Base-by-base conservation (phyloP, 2,797 vertebrate genomes). In the Florisuga fusca region DNA sequence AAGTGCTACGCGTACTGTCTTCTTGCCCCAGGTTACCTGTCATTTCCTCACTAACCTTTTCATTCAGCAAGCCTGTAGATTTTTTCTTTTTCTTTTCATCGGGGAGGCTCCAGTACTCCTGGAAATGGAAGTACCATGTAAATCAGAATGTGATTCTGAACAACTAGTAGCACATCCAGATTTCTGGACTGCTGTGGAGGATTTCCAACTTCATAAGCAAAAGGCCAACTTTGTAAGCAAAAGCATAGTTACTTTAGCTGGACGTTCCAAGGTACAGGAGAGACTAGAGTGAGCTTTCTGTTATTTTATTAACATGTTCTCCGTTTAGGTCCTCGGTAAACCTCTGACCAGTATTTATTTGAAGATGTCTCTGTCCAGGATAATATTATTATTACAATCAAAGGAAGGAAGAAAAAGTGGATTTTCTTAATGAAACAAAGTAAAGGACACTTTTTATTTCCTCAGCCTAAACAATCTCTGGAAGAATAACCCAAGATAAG, bases 401-500 rank as follows among this genome's bases (percentile, higher is more conserved):
- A 78, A 73, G 25, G 34, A 63, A 93, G 27, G 10, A 58, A 51
- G 17, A 74, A 58, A 75, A 53, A 18, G 12, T 1, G 48, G 0
- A 4, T 36, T 68, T 91, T 86, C 27, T 59, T 76, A 22, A 18
- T 61, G 63, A 79, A 73, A 63, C 21, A 43, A 66, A 88, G 19
- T 46, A 26, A 81, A 87, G 33, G 53, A 31, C 4, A 3, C 8
- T 75, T 85, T 80, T 90, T 93, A 54, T 89, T 95, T 87, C 63
- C 33, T 46, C 34, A 53, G 15, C 13, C 45, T 78, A 41, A 89
- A 91, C 31, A 84, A 73, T 34, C 31, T 92, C 59, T 91, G 63
- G 62, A 84, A 90, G 31, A 90, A 20, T 76, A 81, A 93, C 45
- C 27, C 59, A 87, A 86, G 86, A 73, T 72, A 86, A 41, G 63